Evolutionary conservation across 2,113 vertebrate genomes (phyloP).

Genomic region (Nicator chloris): DNA sequence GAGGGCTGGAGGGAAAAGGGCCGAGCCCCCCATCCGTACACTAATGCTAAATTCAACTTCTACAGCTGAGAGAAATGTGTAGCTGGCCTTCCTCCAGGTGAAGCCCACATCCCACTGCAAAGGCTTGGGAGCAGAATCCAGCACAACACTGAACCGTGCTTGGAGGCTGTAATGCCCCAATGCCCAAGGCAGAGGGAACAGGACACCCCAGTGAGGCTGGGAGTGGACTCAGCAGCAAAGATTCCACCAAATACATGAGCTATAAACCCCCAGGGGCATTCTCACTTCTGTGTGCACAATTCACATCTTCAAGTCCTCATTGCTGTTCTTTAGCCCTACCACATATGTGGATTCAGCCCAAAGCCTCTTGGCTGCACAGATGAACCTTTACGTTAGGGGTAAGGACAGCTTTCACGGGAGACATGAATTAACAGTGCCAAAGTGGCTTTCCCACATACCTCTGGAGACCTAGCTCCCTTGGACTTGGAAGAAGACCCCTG

Average conservation of each 20-base stretch:
- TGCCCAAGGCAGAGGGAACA: neutral
- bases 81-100: neutral
- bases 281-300: accelerated
- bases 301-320: neutral
- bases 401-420: neutral
- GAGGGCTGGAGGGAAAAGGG: neutral
- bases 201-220: neutral
- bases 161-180: accelerated
- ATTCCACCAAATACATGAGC: neutral
- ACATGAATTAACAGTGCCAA: accelerated
- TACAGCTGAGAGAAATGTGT: neutral
- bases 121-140: neutral
- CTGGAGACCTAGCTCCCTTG: neutral
- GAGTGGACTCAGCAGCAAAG: neutral
- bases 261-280: no score
- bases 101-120: neutral
- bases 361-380: neutral
- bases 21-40: neutral
- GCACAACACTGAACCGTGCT: accelerated
- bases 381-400: neutral
- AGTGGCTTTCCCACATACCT: accelerated
- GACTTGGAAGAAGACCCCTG: neutral
- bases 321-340: neutral
- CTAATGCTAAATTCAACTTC: neutral
- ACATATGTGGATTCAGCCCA: accelerated